Evolutionary conservation across 1,140 invertebrate genomes (phyloP), one percentile per base, ranked within the genome.

Genomic region (Archivesica marissinica): DNA sequence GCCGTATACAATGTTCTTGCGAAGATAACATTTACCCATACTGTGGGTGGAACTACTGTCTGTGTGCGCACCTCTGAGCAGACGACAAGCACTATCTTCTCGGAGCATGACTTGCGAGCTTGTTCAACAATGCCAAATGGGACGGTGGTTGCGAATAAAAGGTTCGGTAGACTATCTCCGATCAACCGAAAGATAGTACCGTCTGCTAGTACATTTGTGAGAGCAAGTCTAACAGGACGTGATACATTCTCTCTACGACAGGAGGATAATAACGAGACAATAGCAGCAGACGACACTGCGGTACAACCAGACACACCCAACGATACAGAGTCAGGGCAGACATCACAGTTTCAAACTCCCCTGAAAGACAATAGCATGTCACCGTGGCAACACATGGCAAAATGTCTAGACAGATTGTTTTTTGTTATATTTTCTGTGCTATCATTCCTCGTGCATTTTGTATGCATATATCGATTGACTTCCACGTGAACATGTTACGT

Each of bases 331-430:
- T 52, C 13, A 38, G 28, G 25, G 23, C 11, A 1, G 23, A 23
- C 39, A 3, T 2, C 50, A 54, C 44, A 39, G 0, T 76, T 50
- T 56, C 28, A 6, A n/a, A 33, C 74, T 25, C 15, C 7, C 3
- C 13, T 44, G 1, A 50, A 54, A 52, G 33, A 39, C 11, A 33
- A n/a, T 23, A n/a, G 30, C 11, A 25, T 13, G 6, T 54, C 50
- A 25, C 35, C 74, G 17, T 76, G 74, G 74, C 47, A 54, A 11
- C 20, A 76, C 1, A 13, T 76, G 74, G 33, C 74, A 38, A 15
- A 33, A 30, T 76, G 74, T 39, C 25, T 76, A 13, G 74, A 76
- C n/a, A 76, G 50, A 56, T 52, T 76, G 23, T 76, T 76, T 38
- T 23, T 52, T 23, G 13, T 76, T 33, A 38, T 59, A 17, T 76